A percentile compares a stretch with the other conserved stretches of the same genome.
These are phyloP conservation scores for Solenopsis invicta DNA, from an alignment of 1,140 invertebrate species.

Conservation along the genomic window DNA sequence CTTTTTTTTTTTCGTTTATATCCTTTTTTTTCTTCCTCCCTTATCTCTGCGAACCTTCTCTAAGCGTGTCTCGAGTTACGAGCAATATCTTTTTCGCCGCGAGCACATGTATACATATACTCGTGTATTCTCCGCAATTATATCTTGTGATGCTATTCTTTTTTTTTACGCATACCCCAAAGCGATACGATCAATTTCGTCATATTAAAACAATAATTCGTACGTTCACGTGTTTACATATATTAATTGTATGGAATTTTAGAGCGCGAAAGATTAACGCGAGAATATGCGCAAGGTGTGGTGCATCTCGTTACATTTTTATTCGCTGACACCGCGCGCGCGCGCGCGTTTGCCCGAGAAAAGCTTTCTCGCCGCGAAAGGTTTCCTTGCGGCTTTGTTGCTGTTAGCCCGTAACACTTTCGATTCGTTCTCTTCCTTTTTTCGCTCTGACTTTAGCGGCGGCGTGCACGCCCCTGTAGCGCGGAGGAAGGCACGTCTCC, in stretches of 20 bases:
- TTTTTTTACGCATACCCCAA: not conserved
- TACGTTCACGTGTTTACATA: not conserved
- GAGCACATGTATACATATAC: no score
- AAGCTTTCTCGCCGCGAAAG: conserved; percentile 33
- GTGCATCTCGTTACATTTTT: not conserved
- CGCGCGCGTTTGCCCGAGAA: conserved; percentile 20
- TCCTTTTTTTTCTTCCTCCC: not conserved
- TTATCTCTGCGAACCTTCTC: not conserved
- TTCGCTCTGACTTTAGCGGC: conserved; percentile 48
- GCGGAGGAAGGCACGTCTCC: conserved; percentile 48
- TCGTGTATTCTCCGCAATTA: not conserved
- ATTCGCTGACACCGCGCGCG: conserved; percentile 22
- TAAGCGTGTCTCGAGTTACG: conserved; percentile 32
- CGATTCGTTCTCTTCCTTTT: conserved; percentile 24
- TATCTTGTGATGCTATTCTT: not conserved
- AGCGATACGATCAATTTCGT: not conserved
- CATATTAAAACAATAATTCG: not conserved
- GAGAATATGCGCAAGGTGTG: not conserved
- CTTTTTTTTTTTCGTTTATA: not conserved
- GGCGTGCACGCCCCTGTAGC: conserved; percentile 12
- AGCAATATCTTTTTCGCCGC: conserved; percentile 12
- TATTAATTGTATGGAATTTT: not conserved
- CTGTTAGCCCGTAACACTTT: conserved; percentile 58
- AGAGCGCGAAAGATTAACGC: not conserved
- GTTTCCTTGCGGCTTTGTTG: conserved; percentile 39